Evolutionary conservation across 2,113 vertebrate species (phyloP).

Genomic region (Rhinoderma darwinii): DNA sequence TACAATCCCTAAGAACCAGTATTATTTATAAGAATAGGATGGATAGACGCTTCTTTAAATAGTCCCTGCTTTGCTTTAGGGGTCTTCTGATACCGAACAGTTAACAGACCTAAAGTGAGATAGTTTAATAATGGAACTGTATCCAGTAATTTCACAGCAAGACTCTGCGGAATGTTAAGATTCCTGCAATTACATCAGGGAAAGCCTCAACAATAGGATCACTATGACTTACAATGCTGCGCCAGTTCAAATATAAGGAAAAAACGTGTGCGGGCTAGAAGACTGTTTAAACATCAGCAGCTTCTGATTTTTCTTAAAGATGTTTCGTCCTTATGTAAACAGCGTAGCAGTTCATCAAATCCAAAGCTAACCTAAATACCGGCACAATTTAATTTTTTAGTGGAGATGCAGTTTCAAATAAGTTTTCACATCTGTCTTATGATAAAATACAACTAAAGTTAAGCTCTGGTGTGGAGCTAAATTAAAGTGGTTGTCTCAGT

Average conservation of each 20-base stretch:
- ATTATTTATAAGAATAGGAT: slow-evolving; percentile 33
- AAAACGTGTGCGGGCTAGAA: slow-evolving; percentile 47
- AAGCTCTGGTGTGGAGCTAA: too few relatives aligned
- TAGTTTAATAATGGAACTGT: slow-evolving; percentile 40
- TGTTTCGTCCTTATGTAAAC: slow-evolving; percentile 49
- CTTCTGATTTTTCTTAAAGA: slow-evolving; percentile 47
- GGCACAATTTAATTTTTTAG: slow-evolving; percentile 16
- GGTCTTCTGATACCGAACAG: slow-evolving; percentile 19
- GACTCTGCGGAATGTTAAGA: slow-evolving; percentile 48
- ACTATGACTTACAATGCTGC: slow-evolving; percentile 34
- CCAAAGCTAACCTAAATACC: slow-evolving; percentile 9
- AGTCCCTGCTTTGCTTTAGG: background rate
- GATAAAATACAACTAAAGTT: background rate
- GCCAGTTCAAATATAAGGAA: slow-evolving; percentile 44
- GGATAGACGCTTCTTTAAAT: background rate
- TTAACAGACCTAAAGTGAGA: slow-evolving; percentile 17
- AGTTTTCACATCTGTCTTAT: background rate
- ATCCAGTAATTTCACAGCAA: slow-evolving; percentile 50
- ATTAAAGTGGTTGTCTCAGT: too few relatives aligned
- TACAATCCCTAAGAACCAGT: slow-evolving; percentile 20
- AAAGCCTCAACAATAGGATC: slow-evolving; percentile 42
- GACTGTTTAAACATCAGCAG: slow-evolving; percentile 38
- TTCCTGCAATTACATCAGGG: slow-evolving; percentile 47
- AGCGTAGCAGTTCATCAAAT: slow-evolving; percentile 33
- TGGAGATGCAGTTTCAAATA: background rate